A percentile compares a stretch with the other conserved stretches of the same genome.
phyloP scores from a whole-genome alignment of 2,888 invertebrate species.

The Dicyrtomina minuta region DNA sequence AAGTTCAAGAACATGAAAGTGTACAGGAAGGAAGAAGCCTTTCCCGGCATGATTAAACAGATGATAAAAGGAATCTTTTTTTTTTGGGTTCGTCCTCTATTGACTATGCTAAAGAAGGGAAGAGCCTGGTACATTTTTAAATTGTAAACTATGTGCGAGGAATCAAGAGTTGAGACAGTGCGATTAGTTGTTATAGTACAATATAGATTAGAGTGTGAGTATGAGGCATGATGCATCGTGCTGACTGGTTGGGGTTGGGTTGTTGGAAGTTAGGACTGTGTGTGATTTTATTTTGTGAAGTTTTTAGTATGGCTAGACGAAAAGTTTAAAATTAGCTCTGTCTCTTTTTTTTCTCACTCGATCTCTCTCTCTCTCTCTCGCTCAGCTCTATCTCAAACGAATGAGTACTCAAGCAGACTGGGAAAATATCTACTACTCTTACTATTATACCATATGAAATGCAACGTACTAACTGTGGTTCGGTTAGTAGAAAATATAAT shows the following conservation, averaged over 20 bases:
- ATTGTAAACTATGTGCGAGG: too few species aligned
- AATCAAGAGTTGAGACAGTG: not conserved
- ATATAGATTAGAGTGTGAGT: too few species aligned
- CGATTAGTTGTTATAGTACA: too few species aligned
- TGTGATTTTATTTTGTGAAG: constrained; percentile 6
- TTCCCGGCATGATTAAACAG: constrained; percentile 18
- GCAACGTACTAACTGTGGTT: too few species aligned
- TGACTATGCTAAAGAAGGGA: constrained; percentile 1
- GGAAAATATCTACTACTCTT: not conserved
- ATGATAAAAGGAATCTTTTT: not conserved
- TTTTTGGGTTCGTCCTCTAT: not conserved
- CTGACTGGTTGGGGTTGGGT: too few species aligned
- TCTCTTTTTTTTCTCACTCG: too few species aligned
- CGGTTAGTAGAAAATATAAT: not conserved
- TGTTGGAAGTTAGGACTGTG: not conserved
- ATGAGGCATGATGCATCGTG: too few species aligned
- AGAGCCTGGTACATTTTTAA: not conserved
- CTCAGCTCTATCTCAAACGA: not conserved
- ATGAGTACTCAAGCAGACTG: not conserved
- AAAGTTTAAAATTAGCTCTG: constrained; percentile 22
- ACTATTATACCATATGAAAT: too few species aligned
- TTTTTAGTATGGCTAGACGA: constrained; percentile 9
- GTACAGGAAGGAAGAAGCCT: constrained; percentile 16
- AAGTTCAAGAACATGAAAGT: constrained; percentile 17
- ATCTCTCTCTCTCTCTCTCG: not conserved